These are phyloP conservation scores for Sebastes trivittatus DNA, from an alignment of 2,797 vertebrate species.

Conservation along the genomic window DNA sequence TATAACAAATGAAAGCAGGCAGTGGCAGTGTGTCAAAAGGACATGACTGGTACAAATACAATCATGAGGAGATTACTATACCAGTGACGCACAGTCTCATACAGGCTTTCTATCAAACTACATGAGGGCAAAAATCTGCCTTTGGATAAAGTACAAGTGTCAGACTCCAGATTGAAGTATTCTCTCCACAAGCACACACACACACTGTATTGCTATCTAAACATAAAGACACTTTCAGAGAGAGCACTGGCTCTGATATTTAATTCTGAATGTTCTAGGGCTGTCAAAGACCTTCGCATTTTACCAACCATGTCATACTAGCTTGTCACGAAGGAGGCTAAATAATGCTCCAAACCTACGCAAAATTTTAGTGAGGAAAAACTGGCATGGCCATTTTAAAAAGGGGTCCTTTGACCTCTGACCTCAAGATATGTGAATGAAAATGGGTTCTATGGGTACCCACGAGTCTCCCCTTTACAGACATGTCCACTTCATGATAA, in stretches of 20 bases:
- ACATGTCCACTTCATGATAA: too few relatives aligned
- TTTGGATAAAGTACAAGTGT: background rate
- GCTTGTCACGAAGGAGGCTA: too few relatives aligned
- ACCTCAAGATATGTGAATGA: too few relatives aligned
- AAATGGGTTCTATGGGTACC: too few relatives aligned
- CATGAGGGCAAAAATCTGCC: background rate
- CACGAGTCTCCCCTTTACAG: too few relatives aligned
- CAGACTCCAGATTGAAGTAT: background rate
- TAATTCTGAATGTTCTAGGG: background rate
- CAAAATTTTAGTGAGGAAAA: too few relatives aligned
- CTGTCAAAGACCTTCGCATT: too few relatives aligned
- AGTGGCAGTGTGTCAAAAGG: slow-evolving; percentile 20
- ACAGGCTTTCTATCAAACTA: background rate
- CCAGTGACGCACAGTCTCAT: background rate
- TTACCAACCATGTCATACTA: too few relatives aligned
- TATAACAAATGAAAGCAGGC: slow-evolving; percentile 9
- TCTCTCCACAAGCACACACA: background rate
- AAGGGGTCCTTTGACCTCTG: too few relatives aligned
- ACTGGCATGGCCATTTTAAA: too few relatives aligned
- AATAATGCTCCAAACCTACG: too few relatives aligned
- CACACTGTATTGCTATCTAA: too few relatives aligned
- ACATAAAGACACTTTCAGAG: background rate
- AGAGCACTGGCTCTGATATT: background rate
- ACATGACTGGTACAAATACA: slow-evolving; percentile 25
- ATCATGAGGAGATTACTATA: background rate